Evolutionary conservation across 2,113 vertebrate species (phyloP), one percentile per base, ranked within the genome.

Genomic region (Aptenodytes patagonicus): DNA sequence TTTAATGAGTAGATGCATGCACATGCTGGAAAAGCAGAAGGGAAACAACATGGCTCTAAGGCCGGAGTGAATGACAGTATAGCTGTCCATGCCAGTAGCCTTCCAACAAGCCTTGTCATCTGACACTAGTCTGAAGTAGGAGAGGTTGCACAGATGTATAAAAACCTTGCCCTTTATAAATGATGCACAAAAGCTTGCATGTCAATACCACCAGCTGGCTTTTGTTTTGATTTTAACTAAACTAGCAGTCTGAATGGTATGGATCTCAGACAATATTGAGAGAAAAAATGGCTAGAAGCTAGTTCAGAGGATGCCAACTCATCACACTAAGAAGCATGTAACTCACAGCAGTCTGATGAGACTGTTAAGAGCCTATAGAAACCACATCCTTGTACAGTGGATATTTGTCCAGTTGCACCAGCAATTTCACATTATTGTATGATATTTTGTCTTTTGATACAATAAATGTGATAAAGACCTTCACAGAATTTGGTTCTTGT

Each of bases 41-140:
- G 57, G 31, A 58, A 84, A 77, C 14, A 78, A 26, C 20, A 21
- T 3, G 25, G 15, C 46, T 78, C 2, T 44, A 52, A 31, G 1
- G 6, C 46, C 68, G 69, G 28, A 70, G 42, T 25, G 42, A 75
- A 54, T 0, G 0, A 58, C 31, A 61, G 7, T 26, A 40, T 1
- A 82, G 55, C 25, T 84, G 24, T 54, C 34, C 34, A 58, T 62
- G 42, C 7, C 28, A 62, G 55, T 3, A 71, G 31, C 28, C 73
- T 79, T 79, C 28, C 75, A 87, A 32, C 8, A 70, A 40, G 18
- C 40, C 55, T 36, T 61, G 69, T n/a, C 46, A 69, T 73, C 34
- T 57, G 55, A 77, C 12, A 65, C 32, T 2, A 3, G 40, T 64
- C 46, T 75, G 55, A 78, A 36, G 32, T 32, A 80, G n/a, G 36